Evolutionary conservation across 2,888 invertebrate species (phyloP).

Genomic region (Argyra leucocephala): DNA sequence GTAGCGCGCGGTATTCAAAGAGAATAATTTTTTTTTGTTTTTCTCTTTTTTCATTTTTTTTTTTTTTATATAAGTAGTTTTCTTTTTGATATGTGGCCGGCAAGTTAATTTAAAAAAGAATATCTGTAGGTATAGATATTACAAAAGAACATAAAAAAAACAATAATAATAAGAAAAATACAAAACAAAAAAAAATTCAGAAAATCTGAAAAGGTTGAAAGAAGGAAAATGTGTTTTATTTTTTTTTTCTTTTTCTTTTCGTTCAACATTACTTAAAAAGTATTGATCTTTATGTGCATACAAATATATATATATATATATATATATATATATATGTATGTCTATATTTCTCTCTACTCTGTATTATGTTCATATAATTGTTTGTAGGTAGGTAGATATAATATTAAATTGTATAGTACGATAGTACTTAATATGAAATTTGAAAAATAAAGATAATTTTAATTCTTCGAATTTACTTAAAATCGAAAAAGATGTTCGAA

Average conservation of each 20-base stretch:
- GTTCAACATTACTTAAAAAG: no score
- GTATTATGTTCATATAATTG: background rate
- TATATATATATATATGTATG: background rate
- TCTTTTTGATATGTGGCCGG: constrained; percentile 4
- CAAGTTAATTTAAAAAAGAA: background rate
- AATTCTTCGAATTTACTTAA: no score
- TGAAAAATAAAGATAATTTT: no score
- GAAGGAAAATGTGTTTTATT: no score
- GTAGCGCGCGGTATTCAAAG: background rate
- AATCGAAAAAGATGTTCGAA: no score
- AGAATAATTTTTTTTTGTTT: background rate
- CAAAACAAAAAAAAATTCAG: background rate
- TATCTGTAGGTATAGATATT: constrained; percentile 3
- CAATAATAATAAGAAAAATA: background rate
- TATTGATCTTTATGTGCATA: background rate
- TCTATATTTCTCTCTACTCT: no score
- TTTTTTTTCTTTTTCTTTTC: no score
- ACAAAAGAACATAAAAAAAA: constrained; percentile 3
- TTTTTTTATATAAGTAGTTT: background rate
- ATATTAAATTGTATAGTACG: no score
- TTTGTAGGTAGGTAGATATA: background rate
- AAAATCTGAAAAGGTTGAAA: background rate
- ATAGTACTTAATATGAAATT: no score
- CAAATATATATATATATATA: background rate
- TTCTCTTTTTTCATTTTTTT: background rate